These are phyloP conservation scores for Hartigia nigra DNA, from an alignment of 2,888 invertebrate species.

Conservation along the genomic window DNA sequence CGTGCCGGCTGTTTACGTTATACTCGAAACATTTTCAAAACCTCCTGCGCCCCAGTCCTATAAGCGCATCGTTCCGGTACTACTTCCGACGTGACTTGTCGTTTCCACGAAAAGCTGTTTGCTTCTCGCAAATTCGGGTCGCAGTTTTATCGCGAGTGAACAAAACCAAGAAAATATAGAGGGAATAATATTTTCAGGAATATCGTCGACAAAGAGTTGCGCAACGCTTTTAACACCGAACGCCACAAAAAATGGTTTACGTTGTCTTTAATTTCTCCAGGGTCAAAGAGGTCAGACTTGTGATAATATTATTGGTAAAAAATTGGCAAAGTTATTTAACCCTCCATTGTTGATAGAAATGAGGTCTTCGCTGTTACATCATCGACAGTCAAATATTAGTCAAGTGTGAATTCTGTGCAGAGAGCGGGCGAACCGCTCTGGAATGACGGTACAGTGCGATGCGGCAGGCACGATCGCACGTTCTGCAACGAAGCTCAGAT, in stretches of 20 bases:
- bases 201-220: neutral
- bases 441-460: slow-evolving; percentile 9
- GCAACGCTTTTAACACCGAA: neutral
- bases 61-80: neutral
- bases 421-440: slow-evolving; percentile 42
- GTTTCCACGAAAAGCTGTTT: neutral
- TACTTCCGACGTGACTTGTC: neutral
- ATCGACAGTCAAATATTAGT: slow-evolving; percentile 15
- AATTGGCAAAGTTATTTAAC: slow-evolving; percentile 36
- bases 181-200: neutral
- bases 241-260: neutral
- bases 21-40: neutral
- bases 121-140: neutral
- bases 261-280: neutral
- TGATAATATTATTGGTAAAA: slow-evolving; percentile 33
- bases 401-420: slow-evolving; percentile 54
- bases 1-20: neutral
- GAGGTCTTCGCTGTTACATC: neutral
- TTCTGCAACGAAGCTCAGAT: slow-evolving; percentile 45
- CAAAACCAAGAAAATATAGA: neutral
- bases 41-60: neutral
- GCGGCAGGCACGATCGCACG: neutral
- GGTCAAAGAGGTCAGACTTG: neutral
- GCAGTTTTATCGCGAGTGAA: neutral
- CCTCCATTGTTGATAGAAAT: neutral